Conservation (phyloP, 2,113 vertebrate genomes). For the Oncorhynchus keta region DNA sequence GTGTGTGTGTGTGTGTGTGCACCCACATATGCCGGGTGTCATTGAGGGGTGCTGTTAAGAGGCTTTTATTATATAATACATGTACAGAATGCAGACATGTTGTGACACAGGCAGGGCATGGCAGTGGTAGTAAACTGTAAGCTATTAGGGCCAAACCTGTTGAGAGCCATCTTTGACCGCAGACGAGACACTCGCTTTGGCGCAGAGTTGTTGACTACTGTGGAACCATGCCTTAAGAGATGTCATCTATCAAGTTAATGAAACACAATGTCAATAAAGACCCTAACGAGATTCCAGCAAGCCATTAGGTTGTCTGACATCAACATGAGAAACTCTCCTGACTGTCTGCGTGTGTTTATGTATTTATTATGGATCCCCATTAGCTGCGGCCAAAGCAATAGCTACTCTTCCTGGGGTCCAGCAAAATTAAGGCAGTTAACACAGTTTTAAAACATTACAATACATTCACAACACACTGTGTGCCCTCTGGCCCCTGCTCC, state of each 20-base stretch:
- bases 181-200: conserved; percentile 34
- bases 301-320: conserved; percentile 56
- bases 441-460: no score
- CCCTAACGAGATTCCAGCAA: conserved; percentile 62
- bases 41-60: no score
- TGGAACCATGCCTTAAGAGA: conserved; percentile 57
- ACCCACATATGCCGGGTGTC: no score
- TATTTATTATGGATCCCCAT: no score
- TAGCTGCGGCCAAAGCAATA: no score
- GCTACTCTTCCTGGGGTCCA: no score
- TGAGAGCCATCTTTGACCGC: conserved; percentile 35
- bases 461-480: no score
- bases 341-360: conserved; percentile 23
- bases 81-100: no score
- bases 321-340: conserved; percentile 62
- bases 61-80: no score
- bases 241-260: conserved; percentile 73
- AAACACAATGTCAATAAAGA: conserved; percentile 69
- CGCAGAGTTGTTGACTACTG: conserved; percentile 64
- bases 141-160: conserved; percentile 22
- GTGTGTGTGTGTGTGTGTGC: no score
- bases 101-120: neutral
- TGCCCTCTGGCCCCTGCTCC: no score
- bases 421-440: no score
- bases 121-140: neutral